Conservation (phyloP, 30 jellyfish, hydroid and myxozoan genomes). For the Pseudorhiza aurosa region DNA sequence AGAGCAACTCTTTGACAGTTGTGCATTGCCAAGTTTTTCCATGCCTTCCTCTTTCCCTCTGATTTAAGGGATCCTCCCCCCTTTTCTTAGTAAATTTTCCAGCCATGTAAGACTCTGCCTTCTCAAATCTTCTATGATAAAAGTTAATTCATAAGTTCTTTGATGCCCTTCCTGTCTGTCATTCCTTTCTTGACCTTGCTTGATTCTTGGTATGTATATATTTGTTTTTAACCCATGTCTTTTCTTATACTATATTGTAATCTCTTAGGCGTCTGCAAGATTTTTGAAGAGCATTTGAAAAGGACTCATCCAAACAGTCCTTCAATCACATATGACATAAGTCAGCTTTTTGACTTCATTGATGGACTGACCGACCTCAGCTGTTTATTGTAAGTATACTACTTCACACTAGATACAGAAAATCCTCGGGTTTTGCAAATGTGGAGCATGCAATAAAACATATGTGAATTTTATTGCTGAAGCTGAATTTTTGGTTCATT, state of each 20-base stretch:
- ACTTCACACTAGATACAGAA: no score
- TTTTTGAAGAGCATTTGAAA: conserved; percentile 92
- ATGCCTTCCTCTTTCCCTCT: no score
- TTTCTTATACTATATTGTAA: background rate
- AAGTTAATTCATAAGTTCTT: background rate
- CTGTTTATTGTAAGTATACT: conserved; percentile 86
- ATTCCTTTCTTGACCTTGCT: background rate
- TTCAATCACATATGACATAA: conserved; percentile 94
- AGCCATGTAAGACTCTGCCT: background rate
- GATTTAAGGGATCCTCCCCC: no score
- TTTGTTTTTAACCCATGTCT: background rate
- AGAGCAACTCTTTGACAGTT: no score
- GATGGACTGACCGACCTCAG: conserved; percentile 91
- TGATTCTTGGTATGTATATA: background rate
- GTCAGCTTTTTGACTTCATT: conserved; percentile 91
- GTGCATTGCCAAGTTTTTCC: no score
- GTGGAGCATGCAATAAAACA: no score
- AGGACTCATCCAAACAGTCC: conserved; percentile 96
- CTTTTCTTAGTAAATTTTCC: no score
- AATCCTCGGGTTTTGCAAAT: no score
- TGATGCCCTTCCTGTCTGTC: background rate
- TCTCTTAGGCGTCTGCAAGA: conserved; percentile 89
- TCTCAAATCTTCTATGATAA: background rate
- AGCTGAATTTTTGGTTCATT: no score
- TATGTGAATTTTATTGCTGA: no score